These are phyloP conservation scores for Nemoura dubitans DNA, from an alignment of 2,888 invertebrate genomes.

Conservation along the genomic window DNA sequence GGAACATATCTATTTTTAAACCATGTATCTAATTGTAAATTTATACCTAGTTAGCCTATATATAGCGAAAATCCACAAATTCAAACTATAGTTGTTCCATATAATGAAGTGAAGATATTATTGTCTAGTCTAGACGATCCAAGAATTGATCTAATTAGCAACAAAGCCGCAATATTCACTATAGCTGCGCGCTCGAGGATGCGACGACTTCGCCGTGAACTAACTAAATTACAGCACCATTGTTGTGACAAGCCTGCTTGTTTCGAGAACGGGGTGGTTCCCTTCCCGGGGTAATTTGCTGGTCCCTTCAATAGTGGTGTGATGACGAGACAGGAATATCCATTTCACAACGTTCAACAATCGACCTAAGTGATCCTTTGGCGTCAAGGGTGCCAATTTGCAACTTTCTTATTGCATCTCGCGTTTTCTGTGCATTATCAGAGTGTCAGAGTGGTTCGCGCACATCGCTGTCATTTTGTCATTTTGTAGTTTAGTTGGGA, in stretches of 20 bases:
- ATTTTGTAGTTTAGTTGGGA: too few relatives aligned
- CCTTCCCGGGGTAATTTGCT: too few relatives aligned
- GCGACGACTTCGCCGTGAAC: background rate
- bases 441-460: background rate
- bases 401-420: background rate
- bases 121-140: background rate
- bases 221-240: background rate
- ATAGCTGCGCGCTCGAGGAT: background rate
- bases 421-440: background rate
- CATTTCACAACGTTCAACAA: background rate
- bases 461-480: too few relatives aligned
- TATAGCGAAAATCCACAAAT: too few relatives aligned
- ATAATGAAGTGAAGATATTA: too few relatives aligned
- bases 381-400: background rate
- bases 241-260: too few relatives aligned
- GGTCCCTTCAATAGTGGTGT: background rate
- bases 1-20: too few relatives aligned
- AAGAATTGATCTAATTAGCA: background rate
- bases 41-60: too few relatives aligned
- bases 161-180: background rate
- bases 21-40: too few relatives aligned
- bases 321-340: background rate
- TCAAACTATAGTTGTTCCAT: too few relatives aligned
- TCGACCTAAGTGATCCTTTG: background rate
- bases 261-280: too few relatives aligned